Percentiles rank a stretch among this genome's conserved stretches.
These are phyloP conservation scores for Epizoanthus stellaris DNA, from an alignment of 92 coral and sea anemone species.

Conservation along the genomic window DNA sequence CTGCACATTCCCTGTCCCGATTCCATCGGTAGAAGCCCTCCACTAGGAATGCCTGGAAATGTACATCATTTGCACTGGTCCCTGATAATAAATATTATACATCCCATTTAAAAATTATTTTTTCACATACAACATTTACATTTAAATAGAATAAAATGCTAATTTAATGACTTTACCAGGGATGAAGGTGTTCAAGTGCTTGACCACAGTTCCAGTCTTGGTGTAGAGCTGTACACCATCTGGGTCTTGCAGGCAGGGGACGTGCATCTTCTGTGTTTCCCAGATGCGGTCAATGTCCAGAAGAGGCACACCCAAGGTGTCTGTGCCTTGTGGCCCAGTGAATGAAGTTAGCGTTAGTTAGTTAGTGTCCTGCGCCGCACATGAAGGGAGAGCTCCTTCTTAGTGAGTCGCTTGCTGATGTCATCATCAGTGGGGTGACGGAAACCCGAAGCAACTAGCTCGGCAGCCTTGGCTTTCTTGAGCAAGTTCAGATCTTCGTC, in stretches of 20 bases:
- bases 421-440: slow-evolving; percentile 44
- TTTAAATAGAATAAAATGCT: too few species aligned
- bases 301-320: slow-evolving; percentile 69
- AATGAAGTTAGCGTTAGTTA: slow-evolving; percentile 46
- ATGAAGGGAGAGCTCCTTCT: slow-evolving; percentile 61
- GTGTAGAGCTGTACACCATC: slow-evolving; percentile 66
- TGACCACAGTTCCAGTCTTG: slow-evolving; percentile 51
- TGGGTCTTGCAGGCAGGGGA: slow-evolving; percentile 73
- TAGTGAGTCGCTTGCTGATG: slow-evolving; percentile 33
- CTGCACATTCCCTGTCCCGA: slow-evolving; percentile 38
- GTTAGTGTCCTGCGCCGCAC: slow-evolving; percentile 50
- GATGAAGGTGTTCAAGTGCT: slow-evolving; percentile 38
- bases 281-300: slow-evolving; percentile 58
- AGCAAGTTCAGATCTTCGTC: slow-evolving; percentile 53
- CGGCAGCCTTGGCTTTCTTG: slow-evolving; percentile 31
- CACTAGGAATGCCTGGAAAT: slow-evolving; percentile 46
- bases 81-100: background rate
- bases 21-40: slow-evolving; percentile 47
- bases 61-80: slow-evolving; percentile 39
- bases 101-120: too few species aligned
- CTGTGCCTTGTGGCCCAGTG: slow-evolving; percentile 60
- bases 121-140: too few species aligned
- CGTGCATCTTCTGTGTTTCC: slow-evolving; percentile 56
- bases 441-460: slow-evolving; percentile 16
- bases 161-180: slow-evolving; percentile 7